phyloP scores from a whole-genome alignment of 2,888 invertebrate species.

The Meandrusa payeni region DNA sequence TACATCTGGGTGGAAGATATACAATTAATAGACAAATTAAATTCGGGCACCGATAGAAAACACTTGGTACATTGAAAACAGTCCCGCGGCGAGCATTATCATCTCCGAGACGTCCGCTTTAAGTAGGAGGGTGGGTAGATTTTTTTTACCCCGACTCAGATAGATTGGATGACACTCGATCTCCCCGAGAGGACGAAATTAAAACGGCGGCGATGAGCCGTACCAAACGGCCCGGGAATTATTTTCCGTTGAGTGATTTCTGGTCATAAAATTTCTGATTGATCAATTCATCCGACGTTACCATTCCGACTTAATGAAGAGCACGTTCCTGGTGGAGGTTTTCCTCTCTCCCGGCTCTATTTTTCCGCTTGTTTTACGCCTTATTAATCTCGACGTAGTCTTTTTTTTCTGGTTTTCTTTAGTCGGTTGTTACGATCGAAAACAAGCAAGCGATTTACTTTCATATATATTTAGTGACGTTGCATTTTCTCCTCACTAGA shows the following conservation, averaged over 20 bases:
- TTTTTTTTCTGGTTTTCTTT: constrained; percentile 42
- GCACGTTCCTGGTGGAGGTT: constrained; percentile 66
- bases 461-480: background rate
- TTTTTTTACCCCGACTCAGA: constrained; percentile 66
- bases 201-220: constrained; percentile 78
- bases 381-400: constrained; percentile 67
- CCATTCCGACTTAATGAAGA: constrained; percentile 73
- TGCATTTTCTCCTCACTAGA: too few relatives aligned
- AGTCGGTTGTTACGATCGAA: constrained; percentile 43
- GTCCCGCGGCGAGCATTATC: constrained; percentile 64
- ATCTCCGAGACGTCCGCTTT: constrained; percentile 44
- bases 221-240: constrained; percentile 73
- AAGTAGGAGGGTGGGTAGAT: constrained; percentile 38
- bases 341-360: constrained; percentile 58
- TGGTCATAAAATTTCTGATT: constrained; percentile 79
- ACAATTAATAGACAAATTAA: too few relatives aligned
- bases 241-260: constrained; percentile 80
- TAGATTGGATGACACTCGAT: constrained; percentile 81
- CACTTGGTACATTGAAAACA: constrained; percentile 34
- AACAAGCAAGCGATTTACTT: constrained; percentile 45
- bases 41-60: constrained; percentile 4
- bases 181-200: constrained; percentile 77
- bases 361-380: constrained; percentile 75
- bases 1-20: too few relatives aligned
- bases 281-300: constrained; percentile 79